Evolutionary conservation across 1,140 invertebrate species (phyloP).

Genomic region (Octopus sinensis): DNA sequence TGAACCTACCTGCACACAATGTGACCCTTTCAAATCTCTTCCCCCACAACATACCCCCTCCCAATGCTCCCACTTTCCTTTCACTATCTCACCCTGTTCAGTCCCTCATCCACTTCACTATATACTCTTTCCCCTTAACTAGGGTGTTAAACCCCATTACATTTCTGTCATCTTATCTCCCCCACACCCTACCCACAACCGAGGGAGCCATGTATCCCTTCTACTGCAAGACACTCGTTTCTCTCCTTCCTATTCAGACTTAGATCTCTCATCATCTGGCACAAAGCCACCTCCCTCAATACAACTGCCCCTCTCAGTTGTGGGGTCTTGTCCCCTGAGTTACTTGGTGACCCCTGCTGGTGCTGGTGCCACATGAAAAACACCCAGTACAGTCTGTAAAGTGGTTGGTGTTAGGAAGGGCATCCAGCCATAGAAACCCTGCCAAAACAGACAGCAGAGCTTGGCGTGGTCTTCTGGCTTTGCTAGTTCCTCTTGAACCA

Average conservation of each 20-base stretch:
- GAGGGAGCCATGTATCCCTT: background rate
- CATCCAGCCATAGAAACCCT: too few species aligned
- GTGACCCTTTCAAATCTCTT: background rate
- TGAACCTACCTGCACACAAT: background rate
- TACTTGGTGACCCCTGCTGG: too few species aligned
- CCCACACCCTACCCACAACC: background rate
- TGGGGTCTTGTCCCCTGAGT: too few species aligned
- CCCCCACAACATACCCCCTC: background rate
- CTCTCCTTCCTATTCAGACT: background rate
- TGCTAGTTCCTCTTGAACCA: too few species aligned
- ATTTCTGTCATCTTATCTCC: background rate
- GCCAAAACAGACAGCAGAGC: too few species aligned
- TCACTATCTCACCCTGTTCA: background rate
- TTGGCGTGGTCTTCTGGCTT: too few species aligned
- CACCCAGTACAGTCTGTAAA: too few species aligned
- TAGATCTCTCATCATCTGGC: too few species aligned
- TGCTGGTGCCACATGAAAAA: too few species aligned
- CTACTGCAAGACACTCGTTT: background rate
- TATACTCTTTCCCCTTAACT: background rate
- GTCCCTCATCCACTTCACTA: background rate
- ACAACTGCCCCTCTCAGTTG: too few species aligned
- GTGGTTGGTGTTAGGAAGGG: too few species aligned
- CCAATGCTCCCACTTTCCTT: background rate
- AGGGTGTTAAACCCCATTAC: background rate
- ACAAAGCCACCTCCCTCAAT: too few species aligned